phyloP scores from a whole-genome alignment of 2,113 vertebrate genomes.

The Aix galericulata region DNA sequence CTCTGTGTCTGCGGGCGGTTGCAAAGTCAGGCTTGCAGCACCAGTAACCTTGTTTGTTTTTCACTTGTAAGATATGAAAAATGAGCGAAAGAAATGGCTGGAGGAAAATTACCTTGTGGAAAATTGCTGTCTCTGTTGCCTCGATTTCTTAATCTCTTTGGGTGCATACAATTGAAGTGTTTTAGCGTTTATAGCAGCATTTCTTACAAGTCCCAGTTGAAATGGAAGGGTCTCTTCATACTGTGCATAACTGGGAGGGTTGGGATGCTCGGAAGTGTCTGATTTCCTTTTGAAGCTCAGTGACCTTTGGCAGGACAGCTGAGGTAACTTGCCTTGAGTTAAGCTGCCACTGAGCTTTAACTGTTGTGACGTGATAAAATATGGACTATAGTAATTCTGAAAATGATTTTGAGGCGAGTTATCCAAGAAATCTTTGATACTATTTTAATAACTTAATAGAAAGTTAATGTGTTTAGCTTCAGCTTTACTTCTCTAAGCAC shows the following conservation, averaged over 20 bases:
- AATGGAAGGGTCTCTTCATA: neutral
- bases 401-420: neutral
- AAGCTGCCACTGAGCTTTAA: neutral
- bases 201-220: neutral
- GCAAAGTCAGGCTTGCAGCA: neutral
- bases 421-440: neutral
- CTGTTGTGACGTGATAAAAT: neutral
- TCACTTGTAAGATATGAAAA: neutral
- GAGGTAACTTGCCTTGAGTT: neutral
- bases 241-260: neutral
- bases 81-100: neutral
- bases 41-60: neutral
- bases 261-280: neutral
- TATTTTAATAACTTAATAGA: neutral
- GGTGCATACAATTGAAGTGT: neutral
- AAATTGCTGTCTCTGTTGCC: neutral
- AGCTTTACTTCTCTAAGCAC: neutral
- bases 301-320: neutral
- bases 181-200: neutral
- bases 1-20: accelerated
- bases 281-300: neutral
- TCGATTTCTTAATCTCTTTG: neutral
- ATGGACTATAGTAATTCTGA: neutral
- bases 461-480: neutral
- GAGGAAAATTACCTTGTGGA: neutral